Conservation (phyloP, 2,113 vertebrate species). For the Myotis lucifugus region DNA sequence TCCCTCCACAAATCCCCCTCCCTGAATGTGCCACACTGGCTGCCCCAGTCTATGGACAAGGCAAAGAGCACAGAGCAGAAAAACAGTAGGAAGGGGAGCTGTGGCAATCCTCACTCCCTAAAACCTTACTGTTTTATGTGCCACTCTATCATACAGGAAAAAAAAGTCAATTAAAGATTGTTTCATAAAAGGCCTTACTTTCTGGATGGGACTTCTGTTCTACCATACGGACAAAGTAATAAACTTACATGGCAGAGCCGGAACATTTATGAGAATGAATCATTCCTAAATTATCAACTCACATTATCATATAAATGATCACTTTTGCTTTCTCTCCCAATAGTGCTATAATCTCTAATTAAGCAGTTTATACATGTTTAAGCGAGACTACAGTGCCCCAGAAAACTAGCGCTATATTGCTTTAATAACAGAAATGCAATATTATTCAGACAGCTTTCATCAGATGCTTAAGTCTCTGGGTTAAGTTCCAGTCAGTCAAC, state of each 20-base stretch:
- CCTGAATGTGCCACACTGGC: not conserved
- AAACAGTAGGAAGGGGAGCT: not conserved
- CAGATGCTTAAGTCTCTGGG: conserved; percentile 49
- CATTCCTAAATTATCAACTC: conserved; percentile 56
- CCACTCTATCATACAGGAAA: not conserved
- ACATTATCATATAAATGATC: conserved; percentile 69
- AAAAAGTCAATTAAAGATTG: not conserved
- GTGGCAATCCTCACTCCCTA: not conserved
- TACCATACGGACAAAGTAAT: conserved; percentile 36
- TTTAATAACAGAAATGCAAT: conserved; percentile 54
- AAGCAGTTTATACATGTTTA: conserved; percentile 50
- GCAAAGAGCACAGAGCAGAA: not conserved
- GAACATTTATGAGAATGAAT: conserved; percentile 62
- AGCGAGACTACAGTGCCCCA: conserved; percentile 26
- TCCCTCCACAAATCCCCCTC: not conserved
- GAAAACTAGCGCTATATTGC: conserved; percentile 48
- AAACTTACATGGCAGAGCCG: not conserved
- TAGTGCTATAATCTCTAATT: conserved; percentile 56
- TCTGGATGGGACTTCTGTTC: not conserved
- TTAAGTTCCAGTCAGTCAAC: conserved; percentile 13
- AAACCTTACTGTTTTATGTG: conserved; percentile 41
- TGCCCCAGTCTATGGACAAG: not conserved
- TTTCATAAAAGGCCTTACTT: not conserved
- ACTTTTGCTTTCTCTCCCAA: conserved; percentile 48
- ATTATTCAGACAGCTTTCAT: conserved; percentile 44